These are phyloP conservation scores for Tringa solitaria DNA, from an alignment of 2,113 vertebrate genomes.

Conservation along the genomic window DNA sequence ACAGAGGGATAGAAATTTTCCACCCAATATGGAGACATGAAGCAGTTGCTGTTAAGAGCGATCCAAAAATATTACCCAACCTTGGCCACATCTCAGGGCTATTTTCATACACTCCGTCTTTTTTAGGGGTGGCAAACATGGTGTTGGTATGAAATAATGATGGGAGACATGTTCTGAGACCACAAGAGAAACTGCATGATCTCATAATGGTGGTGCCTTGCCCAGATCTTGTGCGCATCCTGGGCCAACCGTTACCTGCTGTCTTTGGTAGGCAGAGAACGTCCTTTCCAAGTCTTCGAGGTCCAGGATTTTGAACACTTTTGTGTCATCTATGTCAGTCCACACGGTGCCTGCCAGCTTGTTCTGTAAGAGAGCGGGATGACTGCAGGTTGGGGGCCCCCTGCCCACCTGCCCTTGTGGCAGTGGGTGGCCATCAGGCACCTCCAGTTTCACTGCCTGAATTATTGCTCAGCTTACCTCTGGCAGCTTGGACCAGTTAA, in stretches of 20 bases:
- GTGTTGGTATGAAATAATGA: not conserved
- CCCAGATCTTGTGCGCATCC: not conserved
- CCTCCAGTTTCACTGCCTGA: not conserved
- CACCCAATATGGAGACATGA: not conserved
- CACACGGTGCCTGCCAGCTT: constrained; percentile 94
- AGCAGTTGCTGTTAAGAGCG: not conserved
- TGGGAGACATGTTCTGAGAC: not conserved
- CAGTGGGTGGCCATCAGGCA: accelerated
- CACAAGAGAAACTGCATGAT: accelerated
- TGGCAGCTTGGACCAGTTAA: constrained; percentile 96
- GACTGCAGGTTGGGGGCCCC: not conserved
- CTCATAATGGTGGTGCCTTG: accelerated
- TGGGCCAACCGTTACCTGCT: constrained; percentile 83
- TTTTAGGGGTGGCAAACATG: not conserved
- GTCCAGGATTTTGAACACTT: constrained; percentile 93
- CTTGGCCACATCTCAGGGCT: constrained; percentile 9
- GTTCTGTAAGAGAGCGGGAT: constrained; percentile 77
- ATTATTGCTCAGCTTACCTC: constrained; percentile 78
- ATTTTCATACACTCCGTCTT: constrained; percentile 5
- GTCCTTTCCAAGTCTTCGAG: constrained; percentile 95
- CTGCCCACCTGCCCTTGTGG: not conserved
- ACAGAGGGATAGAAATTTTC: constrained; percentile 53
- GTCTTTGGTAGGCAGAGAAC: constrained; percentile 98
- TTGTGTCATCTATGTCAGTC: constrained; percentile 89
- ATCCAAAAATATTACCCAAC: constrained; percentile 30